A percentile compares a stretch with the other conserved stretches of the same genome.
These are phyloP conservation scores for Ataeniobius toweri DNA, from an alignment of 2,797 vertebrate genomes.

Conservation along the genomic window DNA sequence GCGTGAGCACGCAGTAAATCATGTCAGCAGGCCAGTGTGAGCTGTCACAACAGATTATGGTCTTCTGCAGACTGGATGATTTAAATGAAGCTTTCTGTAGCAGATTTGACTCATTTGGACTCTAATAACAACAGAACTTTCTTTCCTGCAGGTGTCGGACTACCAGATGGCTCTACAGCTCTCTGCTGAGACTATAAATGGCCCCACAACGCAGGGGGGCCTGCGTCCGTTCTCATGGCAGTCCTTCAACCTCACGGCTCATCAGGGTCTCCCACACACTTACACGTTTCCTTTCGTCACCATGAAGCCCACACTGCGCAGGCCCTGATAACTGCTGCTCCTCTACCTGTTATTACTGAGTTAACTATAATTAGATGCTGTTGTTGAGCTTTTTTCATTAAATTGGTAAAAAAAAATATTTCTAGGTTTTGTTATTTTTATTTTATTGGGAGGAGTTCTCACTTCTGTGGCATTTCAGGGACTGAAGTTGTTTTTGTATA, in stretches of 20 bases:
- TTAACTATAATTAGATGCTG: too few relatives aligned
- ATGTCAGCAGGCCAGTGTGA: not conserved
- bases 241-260: constrained; percentile 83
- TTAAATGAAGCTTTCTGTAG: not conserved
- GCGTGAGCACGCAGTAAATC: not conserved
- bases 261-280: constrained; percentile 82
- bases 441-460: not conserved
- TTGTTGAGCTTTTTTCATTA: not conserved
- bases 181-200: constrained; percentile 83
- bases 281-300: constrained; percentile 86
- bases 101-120: not conserved
- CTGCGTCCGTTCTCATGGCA: constrained; percentile 86
- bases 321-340: constrained; percentile 45
- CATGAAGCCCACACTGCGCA: constrained; percentile 78
- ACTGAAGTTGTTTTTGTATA: not conserved
- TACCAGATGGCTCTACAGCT: constrained; percentile 83
- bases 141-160: constrained; percentile 83
- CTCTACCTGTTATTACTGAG: not conserved
- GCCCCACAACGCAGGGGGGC: constrained; percentile 84
- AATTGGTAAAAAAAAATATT: not conserved
- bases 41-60: not conserved
- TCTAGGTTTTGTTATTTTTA: not conserved
- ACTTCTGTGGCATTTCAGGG: not conserved
- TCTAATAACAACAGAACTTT: not conserved
- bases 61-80: not conserved